Evolutionary conservation across 2,888 invertebrate genomes (phyloP).

Genomic region (Norana najaformis): DNA sequence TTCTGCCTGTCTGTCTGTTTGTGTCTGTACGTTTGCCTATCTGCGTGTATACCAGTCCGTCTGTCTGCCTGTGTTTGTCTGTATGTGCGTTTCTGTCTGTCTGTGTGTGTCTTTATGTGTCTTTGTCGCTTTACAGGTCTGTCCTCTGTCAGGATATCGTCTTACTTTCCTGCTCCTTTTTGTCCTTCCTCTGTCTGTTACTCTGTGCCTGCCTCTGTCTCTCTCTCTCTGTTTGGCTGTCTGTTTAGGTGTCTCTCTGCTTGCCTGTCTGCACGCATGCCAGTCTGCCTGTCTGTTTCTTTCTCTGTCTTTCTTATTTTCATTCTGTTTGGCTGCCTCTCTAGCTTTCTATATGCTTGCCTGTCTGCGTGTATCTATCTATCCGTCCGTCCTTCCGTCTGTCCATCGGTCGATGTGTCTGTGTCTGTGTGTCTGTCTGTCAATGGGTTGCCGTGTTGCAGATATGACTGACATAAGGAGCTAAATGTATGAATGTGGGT

Average conservation of each 20-base stretch:
- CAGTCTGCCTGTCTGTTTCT: no score
- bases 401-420: background rate
- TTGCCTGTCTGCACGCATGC: no score
- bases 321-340: background rate
- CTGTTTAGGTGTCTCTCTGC: no score
- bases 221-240: conserved; percentile 23
- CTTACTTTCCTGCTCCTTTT: no score
- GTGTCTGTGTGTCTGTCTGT: background rate
- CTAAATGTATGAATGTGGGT: background rate
- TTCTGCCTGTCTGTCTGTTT: no score
- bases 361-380: background rate
- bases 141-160: no score
- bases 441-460: no score
- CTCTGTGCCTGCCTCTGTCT: conserved; percentile 25
- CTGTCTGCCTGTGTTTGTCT: background rate
- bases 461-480: no score
- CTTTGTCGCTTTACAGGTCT: no score
- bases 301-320: background rate
- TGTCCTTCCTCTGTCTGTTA: conserved; percentile 21
- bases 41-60: no score
- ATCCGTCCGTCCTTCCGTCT: background rate
- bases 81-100: background rate
- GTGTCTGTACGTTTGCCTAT: no score
- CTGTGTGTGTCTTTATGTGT: background rate
- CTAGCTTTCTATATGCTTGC: background rate